Conservation (phyloP, 2,888 invertebrate genomes). For the Amblyjoppa fuscipennis region DNA sequence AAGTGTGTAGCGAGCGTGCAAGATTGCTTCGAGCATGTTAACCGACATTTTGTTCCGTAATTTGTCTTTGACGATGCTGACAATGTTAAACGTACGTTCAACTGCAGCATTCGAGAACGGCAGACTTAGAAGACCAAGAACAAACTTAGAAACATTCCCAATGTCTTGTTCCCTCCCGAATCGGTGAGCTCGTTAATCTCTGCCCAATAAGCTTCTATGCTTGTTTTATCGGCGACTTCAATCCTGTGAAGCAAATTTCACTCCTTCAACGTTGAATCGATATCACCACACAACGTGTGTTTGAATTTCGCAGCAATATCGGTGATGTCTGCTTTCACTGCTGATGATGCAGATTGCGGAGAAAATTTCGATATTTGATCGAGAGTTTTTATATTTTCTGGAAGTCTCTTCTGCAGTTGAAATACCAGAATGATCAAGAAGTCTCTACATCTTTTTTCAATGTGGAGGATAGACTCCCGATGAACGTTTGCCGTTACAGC, state of each 20-base stretch:
- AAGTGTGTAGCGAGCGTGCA: slow-evolving; percentile 23
- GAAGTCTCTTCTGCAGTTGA: slow-evolving; percentile 71
- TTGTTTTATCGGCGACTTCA: slow-evolving; percentile 10
- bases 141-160: slow-evolving; percentile 53
- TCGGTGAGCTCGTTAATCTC: slow-evolving; percentile 55
- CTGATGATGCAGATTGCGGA: slow-evolving; percentile 22
- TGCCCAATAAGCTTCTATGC: slow-evolving; percentile 53
- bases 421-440: slow-evolving; percentile 67
- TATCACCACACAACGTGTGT: slow-evolving; percentile 24
- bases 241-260: slow-evolving; percentile 55
- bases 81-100: slow-evolving; percentile 64
- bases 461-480: slow-evolving; percentile 47
- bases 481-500: slow-evolving; percentile 44
- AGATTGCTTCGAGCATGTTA: slow-evolving; percentile 22
- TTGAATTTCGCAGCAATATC: not conserved
- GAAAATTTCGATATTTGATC: slow-evolving; percentile 68
- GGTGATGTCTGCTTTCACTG: slow-evolving; percentile 14
- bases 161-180: slow-evolving; percentile 55
- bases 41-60: slow-evolving; percentile 64
- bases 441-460: slow-evolving; percentile 69
- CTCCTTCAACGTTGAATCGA: slow-evolving; percentile 43
- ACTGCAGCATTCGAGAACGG: slow-evolving; percentile 68
- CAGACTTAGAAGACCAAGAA: slow-evolving; percentile 54
- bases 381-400: slow-evolving; percentile 71
- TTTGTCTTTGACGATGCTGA: slow-evolving; percentile 67